A percentile compares a stretch with the other conserved stretches of the same genome.
phyloP scores from a whole-genome alignment of 2,113 vertebrate genomes.

The Myotis lucifugus region DNA sequence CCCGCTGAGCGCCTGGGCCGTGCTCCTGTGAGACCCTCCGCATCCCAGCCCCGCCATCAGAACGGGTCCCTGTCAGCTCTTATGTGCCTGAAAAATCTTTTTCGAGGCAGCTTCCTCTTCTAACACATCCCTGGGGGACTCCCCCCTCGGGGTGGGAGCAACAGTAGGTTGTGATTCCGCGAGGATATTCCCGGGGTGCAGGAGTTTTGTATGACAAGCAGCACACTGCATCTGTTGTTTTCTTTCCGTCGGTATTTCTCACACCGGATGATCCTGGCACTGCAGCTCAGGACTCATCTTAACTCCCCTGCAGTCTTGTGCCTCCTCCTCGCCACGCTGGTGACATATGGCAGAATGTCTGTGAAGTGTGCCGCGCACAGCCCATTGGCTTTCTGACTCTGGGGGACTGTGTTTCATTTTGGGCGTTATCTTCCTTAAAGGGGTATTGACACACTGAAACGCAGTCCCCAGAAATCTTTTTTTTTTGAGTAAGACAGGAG shows the following conservation, averaged over 20 bases:
- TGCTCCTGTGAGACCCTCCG: background rate
- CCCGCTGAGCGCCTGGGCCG: background rate
- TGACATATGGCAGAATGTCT: conserved; percentile 69
- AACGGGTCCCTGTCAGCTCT: conserved; percentile 60
- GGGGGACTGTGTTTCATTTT: conserved; percentile 40
- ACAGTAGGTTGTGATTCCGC: conserved; percentile 45
- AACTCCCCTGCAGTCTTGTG: conserved; percentile 70
- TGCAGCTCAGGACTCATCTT: conserved; percentile 61
- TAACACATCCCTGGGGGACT: conserved; percentile 57
- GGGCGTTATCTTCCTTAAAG: conserved; percentile 56
- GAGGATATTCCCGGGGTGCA: conserved; percentile 44
- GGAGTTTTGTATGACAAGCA: conserved; percentile 52
- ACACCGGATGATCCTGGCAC: conserved; percentile 58
- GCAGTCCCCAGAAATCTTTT: background rate
- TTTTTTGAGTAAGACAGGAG: background rate
- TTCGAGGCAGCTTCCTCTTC: conserved; percentile 66
- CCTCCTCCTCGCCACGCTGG: conserved; percentile 62
- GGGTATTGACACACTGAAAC: conserved; percentile 31
- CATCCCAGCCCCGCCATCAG: conserved; percentile 37
- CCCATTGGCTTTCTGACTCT: conserved; percentile 62
- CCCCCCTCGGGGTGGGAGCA: conserved; percentile 51
- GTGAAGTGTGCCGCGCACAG: conserved; percentile 29
- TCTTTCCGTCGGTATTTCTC: conserved; percentile 64
- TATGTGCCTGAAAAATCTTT: conserved; percentile 58
- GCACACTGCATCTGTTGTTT: conserved; percentile 66